Evolutionary conservation across 1,140 invertebrate species (phyloP), one percentile per base, ranked within the genome.

Genomic region (Drosophila neocordata): DNA sequence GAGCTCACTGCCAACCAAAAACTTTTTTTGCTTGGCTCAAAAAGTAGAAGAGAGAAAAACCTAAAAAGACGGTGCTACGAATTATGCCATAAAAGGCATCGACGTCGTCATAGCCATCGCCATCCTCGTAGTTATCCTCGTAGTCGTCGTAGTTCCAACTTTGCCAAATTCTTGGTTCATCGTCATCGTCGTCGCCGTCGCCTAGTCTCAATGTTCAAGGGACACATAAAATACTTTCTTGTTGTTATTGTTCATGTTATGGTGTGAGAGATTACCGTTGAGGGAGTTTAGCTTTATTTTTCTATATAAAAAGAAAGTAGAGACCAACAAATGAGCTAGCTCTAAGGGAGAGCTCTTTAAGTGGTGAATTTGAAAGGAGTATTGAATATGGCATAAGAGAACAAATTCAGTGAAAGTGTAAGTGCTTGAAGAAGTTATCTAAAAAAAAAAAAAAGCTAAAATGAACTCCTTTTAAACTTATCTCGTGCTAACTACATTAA

Each of bases 81-180:
- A 85, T 85, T 84, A 85, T 85, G 81, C 81, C 77, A 84, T 84
- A 84, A 84, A 84, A 84, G 82, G 64, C 72, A 68, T 75, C 72
- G 64, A 73, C 60, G 58, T 56, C 53, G 66, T 66, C 72, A 31
- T 31, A 31, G 27, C 27, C 72, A 56, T 69, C 67, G 59, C 59
- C 48, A 20, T 48, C 48, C 61, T 65, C 69, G 53, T 41, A 58
- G 52, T 48, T 38, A 4, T 27, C 20, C 3, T 65, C 71, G 64
- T 65, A 1, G 13, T 78, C 61, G 58, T 65, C 41, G 60, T 66
- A 57, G 51, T 65, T 74, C 79, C 76, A 79, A 84, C 65, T 74
- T 85, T 71, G 69, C 64, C 81, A 73, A 84, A 84, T 81, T 80
- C 69, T 85, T 84, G 81, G 81, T 82, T 76, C 72, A 60, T 72